phyloP scores from a whole-genome alignment of 1,140 invertebrate species.

The Brachionus sp. region DNA sequence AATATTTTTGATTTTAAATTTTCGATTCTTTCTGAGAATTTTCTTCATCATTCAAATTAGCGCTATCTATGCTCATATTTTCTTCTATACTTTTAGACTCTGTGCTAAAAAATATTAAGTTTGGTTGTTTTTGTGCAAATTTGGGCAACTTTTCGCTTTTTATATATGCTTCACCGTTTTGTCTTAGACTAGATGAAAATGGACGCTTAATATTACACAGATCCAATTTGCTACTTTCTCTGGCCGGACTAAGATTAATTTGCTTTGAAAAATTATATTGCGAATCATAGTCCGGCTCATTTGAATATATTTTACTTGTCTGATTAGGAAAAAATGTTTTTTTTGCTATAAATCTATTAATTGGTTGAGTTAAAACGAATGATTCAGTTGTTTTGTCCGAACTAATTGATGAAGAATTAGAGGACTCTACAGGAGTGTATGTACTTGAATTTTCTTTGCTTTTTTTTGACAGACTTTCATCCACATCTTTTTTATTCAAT shows the following conservation, averaged over 20 bases:
- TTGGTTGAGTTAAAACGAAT: not conserved
- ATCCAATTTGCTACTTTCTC: slow-evolving; percentile 9
- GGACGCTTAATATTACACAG: slow-evolving; percentile 16
- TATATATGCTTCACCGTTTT: slow-evolving; percentile 29
- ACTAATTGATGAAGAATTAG: not conserved
- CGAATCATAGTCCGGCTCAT: not conserved
- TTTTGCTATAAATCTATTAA: not conserved
- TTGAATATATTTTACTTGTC: slow-evolving; percentile 40
- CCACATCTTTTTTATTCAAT: slow-evolving; percentile 25
- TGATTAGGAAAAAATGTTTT: slow-evolving; percentile 46
- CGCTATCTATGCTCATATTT: slow-evolving; percentile 36
- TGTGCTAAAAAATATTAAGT: slow-evolving; percentile 13
- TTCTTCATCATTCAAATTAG: not conserved
- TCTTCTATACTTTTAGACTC: slow-evolving; percentile 10
- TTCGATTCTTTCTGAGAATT: not conserved
- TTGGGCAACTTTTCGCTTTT: slow-evolving; percentile 35
- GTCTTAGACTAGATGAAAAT: not conserved
- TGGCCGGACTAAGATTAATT: slow-evolving; percentile 8
- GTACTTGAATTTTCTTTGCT: not conserved
- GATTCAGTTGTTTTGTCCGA: slow-evolving; percentile 3
- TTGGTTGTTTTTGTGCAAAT: slow-evolving; percentile 29
- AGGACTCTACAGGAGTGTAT: not conserved
- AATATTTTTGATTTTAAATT: not conserved
- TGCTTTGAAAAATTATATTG: slow-evolving; percentile 17
- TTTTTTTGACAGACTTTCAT: slow-evolving; percentile 25